Percentiles rank a stretch among this genome's conserved stretches.
These are phyloP conservation scores for Dermochelys coriacea DNA, from an alignment of 2,797 vertebrate genomes.

Conservation along the genomic window DNA sequence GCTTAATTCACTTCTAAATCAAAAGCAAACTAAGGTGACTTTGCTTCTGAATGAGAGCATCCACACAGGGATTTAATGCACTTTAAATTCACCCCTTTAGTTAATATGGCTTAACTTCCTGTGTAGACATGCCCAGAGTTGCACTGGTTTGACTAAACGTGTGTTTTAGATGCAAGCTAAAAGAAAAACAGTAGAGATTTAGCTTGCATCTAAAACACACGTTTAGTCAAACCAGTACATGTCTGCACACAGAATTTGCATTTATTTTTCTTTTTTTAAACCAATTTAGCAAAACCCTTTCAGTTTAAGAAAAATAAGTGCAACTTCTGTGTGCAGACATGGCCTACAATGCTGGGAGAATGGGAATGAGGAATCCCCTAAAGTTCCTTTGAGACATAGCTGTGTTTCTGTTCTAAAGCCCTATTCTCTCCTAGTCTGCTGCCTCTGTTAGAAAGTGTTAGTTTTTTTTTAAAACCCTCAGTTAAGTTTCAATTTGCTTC, in stretches of 20 bases:
- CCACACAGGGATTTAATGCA: background rate
- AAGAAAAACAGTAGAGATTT: too few relatives aligned
- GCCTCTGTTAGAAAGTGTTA: constrained; percentile 34
- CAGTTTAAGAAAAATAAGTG: constrained; percentile 35
- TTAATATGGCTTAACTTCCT: constrained; percentile 3
- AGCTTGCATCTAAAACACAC: too few relatives aligned
- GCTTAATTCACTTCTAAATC: background rate
- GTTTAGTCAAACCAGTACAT: too few relatives aligned
- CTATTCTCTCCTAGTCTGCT: constrained; percentile 41
- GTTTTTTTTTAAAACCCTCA: constrained; percentile 60
- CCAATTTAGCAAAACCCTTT: constrained; percentile 56
- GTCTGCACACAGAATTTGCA: constrained; percentile 42
- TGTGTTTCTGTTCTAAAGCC: constrained; percentile 65
- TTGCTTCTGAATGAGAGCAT: constrained; percentile 39
- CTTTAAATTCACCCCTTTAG: constrained; percentile 48
- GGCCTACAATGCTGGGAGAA: constrained; percentile 58
- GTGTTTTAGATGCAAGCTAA: constrained; percentile 46
- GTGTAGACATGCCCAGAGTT: background rate
- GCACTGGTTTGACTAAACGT: constrained; percentile 29
- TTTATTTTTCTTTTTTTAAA: constrained; percentile 64
- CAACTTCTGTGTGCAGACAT: constrained; percentile 42
- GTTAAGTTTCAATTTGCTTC: constrained; percentile 65
- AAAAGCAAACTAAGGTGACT: constrained; percentile 33
- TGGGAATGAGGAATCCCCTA: constrained; percentile 41
- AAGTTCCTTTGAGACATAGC: constrained; percentile 60